These are phyloP conservation scores for Channa striata DNA, from an alignment of 2,797 vertebrate genomes.

Conservation along the genomic window DNA sequence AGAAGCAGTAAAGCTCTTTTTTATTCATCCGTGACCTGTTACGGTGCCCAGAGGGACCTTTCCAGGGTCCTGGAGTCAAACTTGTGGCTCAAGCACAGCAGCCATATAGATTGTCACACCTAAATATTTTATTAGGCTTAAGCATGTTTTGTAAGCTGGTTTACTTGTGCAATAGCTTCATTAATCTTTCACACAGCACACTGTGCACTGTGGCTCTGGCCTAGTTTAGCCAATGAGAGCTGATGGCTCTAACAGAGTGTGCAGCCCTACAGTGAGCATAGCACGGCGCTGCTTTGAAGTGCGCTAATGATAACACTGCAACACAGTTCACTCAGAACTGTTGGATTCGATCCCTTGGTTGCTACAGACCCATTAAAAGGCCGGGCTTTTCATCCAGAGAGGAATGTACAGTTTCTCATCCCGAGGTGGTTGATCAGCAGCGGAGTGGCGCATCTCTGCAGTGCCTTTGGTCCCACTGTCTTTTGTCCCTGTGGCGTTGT, in stretches of 20 bases:
- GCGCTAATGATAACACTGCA: slow-evolving; percentile 52
- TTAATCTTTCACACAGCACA: slow-evolving; percentile 76
- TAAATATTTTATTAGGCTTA: slow-evolving; percentile 78
- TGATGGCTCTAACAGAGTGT: slow-evolving; percentile 45
- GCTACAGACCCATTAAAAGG: slow-evolving; percentile 38
- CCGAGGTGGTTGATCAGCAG: slow-evolving; percentile 47
- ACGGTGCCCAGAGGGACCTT: slow-evolving; percentile 32
- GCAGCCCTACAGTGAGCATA: slow-evolving; percentile 27
- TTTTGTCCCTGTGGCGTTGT: slow-evolving; percentile 45
- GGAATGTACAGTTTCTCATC: slow-evolving; percentile 43
- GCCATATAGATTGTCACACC: slow-evolving; percentile 57
- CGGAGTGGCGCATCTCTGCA: slow-evolving; percentile 30
- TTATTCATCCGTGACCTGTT: slow-evolving; percentile 34
- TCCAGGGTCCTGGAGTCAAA: slow-evolving; percentile 54
- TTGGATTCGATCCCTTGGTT: slow-evolving; percentile 43
- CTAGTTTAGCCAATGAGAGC: slow-evolving; percentile 65
- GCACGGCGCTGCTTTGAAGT: slow-evolving; percentile 65
- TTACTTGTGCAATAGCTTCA: slow-evolving; percentile 69
- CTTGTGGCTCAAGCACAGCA: slow-evolving; percentile 34
- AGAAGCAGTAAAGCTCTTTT: slow-evolving; percentile 16
- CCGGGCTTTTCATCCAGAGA: slow-evolving; percentile 42
- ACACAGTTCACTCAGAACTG: slow-evolving; percentile 37
- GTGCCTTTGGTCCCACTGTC: slow-evolving; percentile 32
- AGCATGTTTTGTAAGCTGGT: slow-evolving; percentile 68
- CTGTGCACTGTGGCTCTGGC: slow-evolving; percentile 50